Evolutionary conservation across 2,888 invertebrate species (phyloP), one percentile per base, ranked within the genome.

Genomic region (Hyalella azteca): DNA sequence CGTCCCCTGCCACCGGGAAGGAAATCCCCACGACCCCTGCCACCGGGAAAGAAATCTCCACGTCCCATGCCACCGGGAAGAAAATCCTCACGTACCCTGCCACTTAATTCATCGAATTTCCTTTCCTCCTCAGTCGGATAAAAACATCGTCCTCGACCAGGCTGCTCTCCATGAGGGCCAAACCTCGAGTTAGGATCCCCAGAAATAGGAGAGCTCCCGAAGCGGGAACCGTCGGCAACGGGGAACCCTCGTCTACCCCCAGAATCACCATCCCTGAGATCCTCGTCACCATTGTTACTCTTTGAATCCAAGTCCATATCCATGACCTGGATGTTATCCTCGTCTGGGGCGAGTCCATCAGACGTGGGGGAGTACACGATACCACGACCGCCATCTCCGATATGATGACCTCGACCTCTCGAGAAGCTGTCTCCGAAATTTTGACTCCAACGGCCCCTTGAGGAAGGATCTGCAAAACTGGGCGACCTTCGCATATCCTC

Each of bases 311-410:
- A 29, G 26, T 66, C 66, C 66, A 66, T 66, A 29, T 66, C 66
- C 66, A 66, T 66, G 66, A 66, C 66, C 36, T 66, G 66, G 7
- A 36, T 66, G 66, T 66, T 66, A 36, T 66, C 66, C 29, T 66
- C 66, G 19, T 36, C 66, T n/a, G 32, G 36, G 19, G n/a, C 19
- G 39, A 32, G 7, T 32, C n/a, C 36, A 4, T 36, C 66, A 9
- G 54, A 29, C 1, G 26, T 54, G 54, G 7, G 26, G 11, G 54
- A 54, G 26, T 54, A 54, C 9, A 22, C 26, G 26, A 29, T 26
- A 19, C 59, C 26, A 4, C 59, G 59, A 9, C 22, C 2, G 4
- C 7, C 26, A 1, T 29, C 54, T 13, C 54, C n/a, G 36, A 73
- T 15, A 0, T 32, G 36, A 39, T 13, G 39, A 13, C 73, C 73